Evolutionary conservation across 2,888 invertebrate genomes (phyloP), one percentile per base, ranked within the genome.

Genomic region (Tinea semifulvella): DNA sequence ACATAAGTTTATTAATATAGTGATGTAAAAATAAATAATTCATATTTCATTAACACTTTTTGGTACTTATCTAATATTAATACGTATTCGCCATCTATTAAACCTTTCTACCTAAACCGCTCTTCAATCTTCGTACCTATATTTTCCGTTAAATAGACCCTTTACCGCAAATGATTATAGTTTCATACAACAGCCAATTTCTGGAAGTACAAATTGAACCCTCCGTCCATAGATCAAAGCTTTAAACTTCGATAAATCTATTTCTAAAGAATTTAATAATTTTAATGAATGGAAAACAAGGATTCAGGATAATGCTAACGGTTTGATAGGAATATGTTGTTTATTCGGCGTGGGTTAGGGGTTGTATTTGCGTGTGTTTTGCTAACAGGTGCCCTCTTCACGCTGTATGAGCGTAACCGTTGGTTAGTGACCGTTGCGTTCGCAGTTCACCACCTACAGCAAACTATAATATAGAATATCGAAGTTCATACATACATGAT

Each of bases 391-490:
- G 16, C 48, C 56, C 55, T 56, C 59, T 75, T 77, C 72, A 76
- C 76, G 77, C 60, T 69, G 47, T 49, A 53, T 73, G 72, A 51
- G 48, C 59, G 49, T 61, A 76, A 75, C 77, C 71, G 77, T 61
- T 66, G 56, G 19, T 38, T 49, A 18, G 20, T 57, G 64, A 66
- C 72, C 68, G 74, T 67, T 69, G 66, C 54, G 52, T 57, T 52
- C 51, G 53, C 50, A 46, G 42, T 36, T 35, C 44, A 44, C 42
- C 42, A 42, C 18, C 51, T 46, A 52, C 52, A 51, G 11, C 6
- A 5, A 25, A 25, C 8, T n/a, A n/a, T n/a, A n/a, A n/a, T n/a
- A n/a, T n/a, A n/a, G n/a, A n/a, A n/a, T n/a, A n/a, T n/a, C n/a
- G n/a, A n/a, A n/a, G n/a, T n/a, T n/a, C n/a, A n/a, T n/a, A n/a